Percentiles rank a stretch among this genome's conserved stretches.
Evolutionary conservation across 2,888 invertebrate genomes (phyloP).

Genomic region (Noctua comes): DNA sequence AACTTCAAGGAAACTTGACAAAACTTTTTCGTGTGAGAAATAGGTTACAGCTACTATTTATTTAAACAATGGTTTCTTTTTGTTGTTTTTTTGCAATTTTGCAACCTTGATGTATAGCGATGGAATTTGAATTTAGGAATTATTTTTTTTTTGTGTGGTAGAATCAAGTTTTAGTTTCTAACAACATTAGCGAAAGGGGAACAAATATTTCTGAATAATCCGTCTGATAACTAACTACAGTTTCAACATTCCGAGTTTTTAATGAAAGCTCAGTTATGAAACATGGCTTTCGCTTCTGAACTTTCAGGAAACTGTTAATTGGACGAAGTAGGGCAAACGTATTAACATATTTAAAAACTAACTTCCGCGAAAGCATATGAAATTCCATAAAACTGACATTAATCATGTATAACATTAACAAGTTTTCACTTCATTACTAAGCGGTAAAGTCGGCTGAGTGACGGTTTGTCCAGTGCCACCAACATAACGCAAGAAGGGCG

Average conservation of each 20-base stretch:
- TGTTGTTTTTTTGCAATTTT: neutral
- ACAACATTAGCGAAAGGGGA: neutral
- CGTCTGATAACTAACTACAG: neutral
- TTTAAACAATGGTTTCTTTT: neutral
- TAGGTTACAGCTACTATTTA: neutral
- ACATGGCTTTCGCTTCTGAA: slow-evolving; percentile 6
- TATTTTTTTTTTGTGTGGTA: neutral
- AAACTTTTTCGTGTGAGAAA: neutral
- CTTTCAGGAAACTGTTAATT: slow-evolving; percentile 41
- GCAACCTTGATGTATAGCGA: too few species aligned
- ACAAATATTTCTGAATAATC: neutral
- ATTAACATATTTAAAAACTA: slow-evolving; percentile 10
- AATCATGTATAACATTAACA: slow-evolving; percentile 56
- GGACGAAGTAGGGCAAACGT: slow-evolving; percentile 29
- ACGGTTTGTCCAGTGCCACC: slow-evolving; percentile 44
- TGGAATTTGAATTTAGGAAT: neutral
- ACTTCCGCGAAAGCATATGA: slow-evolving; percentile 25
- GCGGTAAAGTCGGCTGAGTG: slow-evolving; percentile 37
- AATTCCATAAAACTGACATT: slow-evolving; percentile 37
- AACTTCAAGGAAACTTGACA: neutral
- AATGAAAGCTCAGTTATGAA: slow-evolving; percentile 3
- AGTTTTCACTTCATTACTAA: slow-evolving; percentile 63
- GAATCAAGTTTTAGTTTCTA: neutral
- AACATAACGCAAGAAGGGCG: slow-evolving; percentile 56
- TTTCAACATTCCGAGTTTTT: neutral